Evolutionary conservation across 2,888 invertebrate species (phyloP), one percentile per base, ranked within the genome.

Genomic region (Andrena hattorfiana): DNA sequence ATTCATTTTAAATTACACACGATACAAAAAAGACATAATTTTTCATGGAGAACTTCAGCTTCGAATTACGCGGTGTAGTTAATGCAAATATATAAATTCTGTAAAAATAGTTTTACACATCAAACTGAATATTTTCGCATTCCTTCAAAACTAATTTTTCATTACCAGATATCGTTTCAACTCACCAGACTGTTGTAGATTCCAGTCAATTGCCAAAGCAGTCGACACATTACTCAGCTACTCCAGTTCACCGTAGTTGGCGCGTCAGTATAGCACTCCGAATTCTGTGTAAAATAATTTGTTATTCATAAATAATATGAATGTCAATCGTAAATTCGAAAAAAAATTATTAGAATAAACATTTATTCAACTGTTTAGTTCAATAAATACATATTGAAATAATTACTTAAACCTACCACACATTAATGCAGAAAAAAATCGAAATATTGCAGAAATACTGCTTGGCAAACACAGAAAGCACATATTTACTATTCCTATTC

Each of bases 221-320:
- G 16, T 2, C 20, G 0, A 28, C 10, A 1, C 6, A 0, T 1
- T 32, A 6, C 20, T 35, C 7, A 10, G 1, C 7, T 7, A 23
- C 30, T 28, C 23, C 51, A 20, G 20, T n/a, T 16, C 35, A 48
- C 62, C 62, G 54, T 51, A 35, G 0, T 49, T 77, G 42, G 49
- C 68, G 75, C 63, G 23, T 20, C 7, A 56, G 49, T 23, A 13
- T 60, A 10, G 1, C 10, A 77, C 51, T n/a, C 16, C 13, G 20
- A 35, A 64, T 56, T 75, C 3, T 63, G 59, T 20, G 54, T 13
- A 26, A 35, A 35, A 35, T 35, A 35, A 35, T 35, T 35, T 35
- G 10, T 35, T 35, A 35, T 35, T 35, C 35, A 10, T 35, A 35
- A 35, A 2, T 10, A 35, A 35, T 35, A 35, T 35, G 10, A 35